These are phyloP conservation scores for Melanocharis versteri DNA, from an alignment of 2,113 vertebrate species.

Conservation along the genomic window DNA sequence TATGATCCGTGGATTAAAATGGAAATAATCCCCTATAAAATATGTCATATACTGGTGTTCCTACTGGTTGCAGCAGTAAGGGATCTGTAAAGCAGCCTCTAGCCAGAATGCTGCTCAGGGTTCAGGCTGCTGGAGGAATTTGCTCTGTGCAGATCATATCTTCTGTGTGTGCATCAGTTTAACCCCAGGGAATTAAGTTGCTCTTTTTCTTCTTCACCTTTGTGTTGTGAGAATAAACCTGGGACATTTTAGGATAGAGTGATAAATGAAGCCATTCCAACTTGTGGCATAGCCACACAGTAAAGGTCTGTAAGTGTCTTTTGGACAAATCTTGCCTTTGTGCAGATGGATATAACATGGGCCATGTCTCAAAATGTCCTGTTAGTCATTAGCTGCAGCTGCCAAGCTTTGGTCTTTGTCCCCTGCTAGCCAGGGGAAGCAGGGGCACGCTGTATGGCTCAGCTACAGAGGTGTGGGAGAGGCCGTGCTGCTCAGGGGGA, in stretches of 20 bases:
- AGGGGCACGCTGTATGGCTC: background rate
- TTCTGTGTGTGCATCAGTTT: background rate
- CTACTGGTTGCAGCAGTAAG: background rate
- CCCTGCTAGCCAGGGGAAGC: background rate
- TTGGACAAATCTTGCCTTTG: background rate
- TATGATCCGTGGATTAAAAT: background rate
- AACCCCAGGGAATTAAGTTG: background rate
- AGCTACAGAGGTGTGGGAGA: background rate
- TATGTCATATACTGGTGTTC: background rate
- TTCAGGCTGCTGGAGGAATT: background rate
- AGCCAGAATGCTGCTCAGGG: background rate
- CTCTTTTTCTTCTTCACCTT: background rate
- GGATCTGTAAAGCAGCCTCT: background rate
- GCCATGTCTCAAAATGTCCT: background rate
- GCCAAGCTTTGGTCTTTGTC: background rate
- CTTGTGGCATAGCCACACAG: background rate
- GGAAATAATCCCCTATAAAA: background rate
- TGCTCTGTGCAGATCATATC: background rate
- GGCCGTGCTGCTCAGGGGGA: background rate
- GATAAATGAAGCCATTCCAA: background rate
- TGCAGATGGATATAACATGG: background rate
- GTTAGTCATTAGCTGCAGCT: constrained; percentile 17
- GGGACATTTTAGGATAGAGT: background rate
- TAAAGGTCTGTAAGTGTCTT: background rate
- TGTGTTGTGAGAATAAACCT: background rate